These are phyloP conservation scores for Lepilemur ruficaudatus DNA, from an alignment of 2,797 vertebrate genomes.

Conservation along the genomic window DNA sequence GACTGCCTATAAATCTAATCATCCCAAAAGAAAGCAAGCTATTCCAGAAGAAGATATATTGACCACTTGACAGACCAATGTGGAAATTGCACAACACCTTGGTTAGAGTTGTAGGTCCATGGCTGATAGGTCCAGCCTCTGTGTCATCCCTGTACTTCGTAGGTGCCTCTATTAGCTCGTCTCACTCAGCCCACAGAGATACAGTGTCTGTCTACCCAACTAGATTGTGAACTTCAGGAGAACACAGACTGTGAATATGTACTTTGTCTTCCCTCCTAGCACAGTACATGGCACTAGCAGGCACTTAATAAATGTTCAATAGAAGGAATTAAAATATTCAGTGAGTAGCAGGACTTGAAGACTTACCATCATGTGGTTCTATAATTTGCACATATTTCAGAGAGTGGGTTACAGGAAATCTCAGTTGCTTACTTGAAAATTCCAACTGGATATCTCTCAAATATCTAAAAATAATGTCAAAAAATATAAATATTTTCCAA, in stretches of 20 bases:
- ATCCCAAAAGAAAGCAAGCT: neutral
- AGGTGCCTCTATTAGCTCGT: neutral
- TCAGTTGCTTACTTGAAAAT: neutral
- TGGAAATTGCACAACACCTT: neutral
- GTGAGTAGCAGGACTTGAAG: neutral
- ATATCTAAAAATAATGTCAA: neutral
- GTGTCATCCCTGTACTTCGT: neutral
- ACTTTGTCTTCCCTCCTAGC: neutral
- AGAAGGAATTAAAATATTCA: neutral
- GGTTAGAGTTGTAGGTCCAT: neutral
- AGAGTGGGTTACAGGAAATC: neutral
- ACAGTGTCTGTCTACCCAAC: neutral
- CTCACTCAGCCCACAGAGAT: neutral
- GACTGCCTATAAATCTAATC: neutral
- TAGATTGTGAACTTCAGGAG: neutral
- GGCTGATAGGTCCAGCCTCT: neutral
- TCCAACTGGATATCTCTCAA: neutral
- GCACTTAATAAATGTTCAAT: neutral
- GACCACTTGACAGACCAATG: neutral
- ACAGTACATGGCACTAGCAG: neutral
- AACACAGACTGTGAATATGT: neutral
- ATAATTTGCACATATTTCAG: neutral
- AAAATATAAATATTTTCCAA: neutral
- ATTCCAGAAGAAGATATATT: neutral
- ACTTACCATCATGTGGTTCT: neutral